A percentile compares a stretch with the other conserved stretches of the same genome.
phyloP scores from a whole-genome alignment of 1,140 invertebrate genomes.

The Littorina saxatilis region DNA sequence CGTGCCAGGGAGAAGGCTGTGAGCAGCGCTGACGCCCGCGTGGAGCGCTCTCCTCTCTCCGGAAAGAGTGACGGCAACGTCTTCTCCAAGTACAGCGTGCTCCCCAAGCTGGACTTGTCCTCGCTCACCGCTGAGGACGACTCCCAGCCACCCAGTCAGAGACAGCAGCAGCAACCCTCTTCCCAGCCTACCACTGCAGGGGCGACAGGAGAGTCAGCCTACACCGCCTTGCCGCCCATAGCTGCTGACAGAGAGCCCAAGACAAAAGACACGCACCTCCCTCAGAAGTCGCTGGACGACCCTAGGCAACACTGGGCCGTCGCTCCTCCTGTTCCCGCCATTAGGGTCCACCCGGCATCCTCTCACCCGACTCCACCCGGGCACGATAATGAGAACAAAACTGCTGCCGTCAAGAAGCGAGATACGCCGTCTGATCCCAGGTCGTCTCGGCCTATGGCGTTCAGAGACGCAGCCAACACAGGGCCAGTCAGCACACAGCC shows the following conservation, averaged over 20 bases:
- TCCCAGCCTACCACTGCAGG: background rate
- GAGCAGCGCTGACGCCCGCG: background rate
- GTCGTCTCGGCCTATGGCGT: too few relatives aligned
- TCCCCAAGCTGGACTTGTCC: slow-evolving; percentile 12
- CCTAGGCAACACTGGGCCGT: too few relatives aligned
- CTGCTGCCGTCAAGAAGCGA: too few relatives aligned
- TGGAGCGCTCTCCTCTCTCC: background rate
- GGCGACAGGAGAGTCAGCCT: background rate
- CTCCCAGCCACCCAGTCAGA: background rate
- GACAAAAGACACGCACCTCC: background rate
- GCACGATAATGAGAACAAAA: too few relatives aligned
- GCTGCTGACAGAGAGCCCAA: background rate
- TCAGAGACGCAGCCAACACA: too few relatives aligned
- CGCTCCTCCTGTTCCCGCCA: too few relatives aligned
- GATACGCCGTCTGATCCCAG: too few relatives aligned
- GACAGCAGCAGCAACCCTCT: background rate
- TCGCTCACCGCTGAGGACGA: background rate
- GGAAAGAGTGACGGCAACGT: background rate
- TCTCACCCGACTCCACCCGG: too few relatives aligned
- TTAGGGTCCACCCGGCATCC: too few relatives aligned
- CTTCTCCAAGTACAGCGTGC: background rate
- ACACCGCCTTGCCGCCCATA: background rate
- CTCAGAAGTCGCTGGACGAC: background rate
- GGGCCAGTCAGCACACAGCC: too few relatives aligned
- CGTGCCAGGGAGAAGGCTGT: background rate